A percentile compares a stretch with the other conserved stretches of the same genome.
phyloP scores from a whole-genome alignment of 1,140 invertebrate species.

The Choristoneura fumiferana region DNA sequence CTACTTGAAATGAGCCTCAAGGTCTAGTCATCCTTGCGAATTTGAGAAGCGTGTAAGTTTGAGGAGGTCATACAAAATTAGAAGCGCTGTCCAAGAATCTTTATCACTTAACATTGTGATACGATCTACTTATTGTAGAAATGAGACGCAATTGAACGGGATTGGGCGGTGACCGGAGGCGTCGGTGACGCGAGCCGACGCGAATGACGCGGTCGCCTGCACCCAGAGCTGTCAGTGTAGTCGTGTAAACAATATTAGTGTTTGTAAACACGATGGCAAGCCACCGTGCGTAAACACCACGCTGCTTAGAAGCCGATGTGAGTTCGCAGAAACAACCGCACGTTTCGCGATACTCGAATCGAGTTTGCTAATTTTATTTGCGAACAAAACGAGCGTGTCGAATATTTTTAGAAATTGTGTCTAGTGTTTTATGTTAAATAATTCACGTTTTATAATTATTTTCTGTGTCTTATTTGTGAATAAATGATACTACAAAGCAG shows the following conservation, averaged over 20 bases:
- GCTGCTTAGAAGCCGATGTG: conserved; percentile 1
- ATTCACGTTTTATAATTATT: too few species aligned
- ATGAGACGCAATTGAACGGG: conserved; percentile 6
- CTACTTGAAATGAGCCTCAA: neutral
- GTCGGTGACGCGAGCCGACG: neutral
- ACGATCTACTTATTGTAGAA: conserved; percentile 1
- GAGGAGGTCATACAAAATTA: neutral
- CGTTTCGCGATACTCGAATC: conserved; percentile 1
- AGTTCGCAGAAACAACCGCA: conserved; percentile 1
- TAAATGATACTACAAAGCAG: too few species aligned
- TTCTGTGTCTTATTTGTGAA: too few species aligned
- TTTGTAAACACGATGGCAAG: conserved; percentile 4
- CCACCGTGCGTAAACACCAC: conserved; percentile 11
- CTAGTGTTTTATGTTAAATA: too few species aligned
- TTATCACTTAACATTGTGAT: neutral
- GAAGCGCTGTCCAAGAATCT: neutral
- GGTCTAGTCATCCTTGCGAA: neutral
- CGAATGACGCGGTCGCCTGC: conserved; percentile 9
- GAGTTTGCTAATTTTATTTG: neutral
- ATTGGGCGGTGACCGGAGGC: neutral
- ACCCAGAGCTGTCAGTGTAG: conserved; percentile 5
- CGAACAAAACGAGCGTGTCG: too few species aligned
- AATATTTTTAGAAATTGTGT: too few species aligned
- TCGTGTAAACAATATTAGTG: conserved; percentile 12
- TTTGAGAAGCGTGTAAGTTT: neutral